Evolutionary conservation across 2,797 vertebrate species (phyloP).

Genomic region (Lepus townsendii): DNA sequence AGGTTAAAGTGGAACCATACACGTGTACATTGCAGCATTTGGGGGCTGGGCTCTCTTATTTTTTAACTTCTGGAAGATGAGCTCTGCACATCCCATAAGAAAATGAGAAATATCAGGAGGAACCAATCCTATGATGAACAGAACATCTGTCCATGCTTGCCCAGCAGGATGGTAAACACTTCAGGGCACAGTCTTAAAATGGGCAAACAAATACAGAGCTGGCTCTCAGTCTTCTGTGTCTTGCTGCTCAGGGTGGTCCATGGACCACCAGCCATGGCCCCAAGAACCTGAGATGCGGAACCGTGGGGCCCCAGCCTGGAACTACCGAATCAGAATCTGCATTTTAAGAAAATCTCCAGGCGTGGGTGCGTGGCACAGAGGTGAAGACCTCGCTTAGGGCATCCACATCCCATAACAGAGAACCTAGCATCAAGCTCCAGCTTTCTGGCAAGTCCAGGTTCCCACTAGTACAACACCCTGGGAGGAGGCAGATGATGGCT

Average conservation of each 20-base stretch:
- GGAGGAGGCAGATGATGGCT: too few relatives aligned
- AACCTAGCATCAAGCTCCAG: too few relatives aligned
- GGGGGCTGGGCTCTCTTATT: background rate
- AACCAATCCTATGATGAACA: background rate
- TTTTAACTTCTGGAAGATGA: slow-evolving; percentile 12
- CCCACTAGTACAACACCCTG: too few relatives aligned
- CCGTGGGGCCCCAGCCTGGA: background rate
- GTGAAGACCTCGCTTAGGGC: too few relatives aligned
- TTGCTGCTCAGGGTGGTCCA: background rate
- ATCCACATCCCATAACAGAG: too few relatives aligned
- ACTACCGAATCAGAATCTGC: background rate
- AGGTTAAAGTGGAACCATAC: background rate
- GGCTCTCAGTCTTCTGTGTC: background rate
- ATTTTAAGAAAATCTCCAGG: background rate
- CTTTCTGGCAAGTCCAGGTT: too few relatives aligned
- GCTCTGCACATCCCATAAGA: background rate
- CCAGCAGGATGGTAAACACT: background rate
- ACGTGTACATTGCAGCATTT: background rate
- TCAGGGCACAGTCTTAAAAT: background rate
- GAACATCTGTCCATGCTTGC: background rate
- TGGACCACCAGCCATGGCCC: background rate
- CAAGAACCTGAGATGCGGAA: background rate
- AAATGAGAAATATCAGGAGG: background rate
- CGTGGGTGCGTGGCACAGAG: too few relatives aligned
- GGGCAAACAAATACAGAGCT: background rate